phyloP scores from a whole-genome alignment of 1,140 invertebrate species.

The Phortica variegata region DNA sequence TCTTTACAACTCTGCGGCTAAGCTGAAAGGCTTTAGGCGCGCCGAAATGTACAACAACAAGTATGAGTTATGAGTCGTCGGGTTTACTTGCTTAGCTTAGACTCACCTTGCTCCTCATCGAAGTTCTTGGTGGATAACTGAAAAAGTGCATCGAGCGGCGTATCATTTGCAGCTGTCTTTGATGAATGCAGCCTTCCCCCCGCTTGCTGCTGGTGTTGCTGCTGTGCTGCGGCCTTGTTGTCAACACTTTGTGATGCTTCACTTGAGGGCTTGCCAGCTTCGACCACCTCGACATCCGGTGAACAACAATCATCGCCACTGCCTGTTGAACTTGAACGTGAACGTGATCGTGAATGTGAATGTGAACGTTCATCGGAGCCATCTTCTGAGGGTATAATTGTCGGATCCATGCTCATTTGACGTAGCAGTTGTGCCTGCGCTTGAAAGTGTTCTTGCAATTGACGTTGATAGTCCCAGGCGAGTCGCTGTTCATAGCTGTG shows the following conservation, averaged over 20 bases:
- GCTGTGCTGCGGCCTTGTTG: constrained; percentile 13
- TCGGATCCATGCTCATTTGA: constrained; percentile 53
- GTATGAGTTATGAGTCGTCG: no score
- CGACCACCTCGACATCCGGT: constrained; percentile 3
- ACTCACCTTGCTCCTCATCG: constrained; percentile 73
- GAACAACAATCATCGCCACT: constrained; percentile 68
- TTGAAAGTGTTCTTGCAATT: constrained; percentile 58
- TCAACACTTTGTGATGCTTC: background rate
- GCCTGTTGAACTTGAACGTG: constrained; percentile 62
- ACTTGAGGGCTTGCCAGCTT: background rate
- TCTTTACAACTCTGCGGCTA: no score
- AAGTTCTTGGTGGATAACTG: constrained; percentile 98
- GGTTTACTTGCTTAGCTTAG: background rate
- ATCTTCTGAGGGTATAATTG: constrained; percentile 50
- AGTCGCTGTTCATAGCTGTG: constrained; percentile 59
- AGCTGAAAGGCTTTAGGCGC: background rate
- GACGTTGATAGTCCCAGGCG: constrained; percentile 62
- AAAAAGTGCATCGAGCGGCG: constrained; percentile 91
- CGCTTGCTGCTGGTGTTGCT: constrained; percentile 18
- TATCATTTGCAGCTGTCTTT: constrained; percentile 61
- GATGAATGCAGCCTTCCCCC: background rate
- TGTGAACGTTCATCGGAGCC: constrained; percentile 60
- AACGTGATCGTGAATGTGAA: no score
- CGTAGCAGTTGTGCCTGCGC: constrained; percentile 48
- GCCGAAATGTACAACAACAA: background rate